Evolutionary conservation across 2,888 invertebrate species (phyloP), one percentile per base, ranked within the genome.

Genomic region (Apodemia hepburni): DNA sequence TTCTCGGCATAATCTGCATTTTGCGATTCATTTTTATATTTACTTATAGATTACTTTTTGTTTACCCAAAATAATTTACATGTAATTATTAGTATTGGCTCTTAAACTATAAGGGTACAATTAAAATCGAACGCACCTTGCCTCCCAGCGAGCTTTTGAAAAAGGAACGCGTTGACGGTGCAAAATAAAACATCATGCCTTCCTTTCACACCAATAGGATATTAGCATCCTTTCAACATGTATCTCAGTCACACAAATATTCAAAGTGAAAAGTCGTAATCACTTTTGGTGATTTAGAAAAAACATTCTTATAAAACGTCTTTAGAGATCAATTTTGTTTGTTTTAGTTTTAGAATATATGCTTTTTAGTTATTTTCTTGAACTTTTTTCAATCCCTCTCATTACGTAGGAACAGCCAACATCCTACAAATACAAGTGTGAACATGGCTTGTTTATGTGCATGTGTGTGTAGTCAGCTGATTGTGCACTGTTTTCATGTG

Each of bases 41-140:
- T 35, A 42, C 33, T 33, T 33, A 5, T 33, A 33, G 9, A 9
- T 33, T 9, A 33, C 33, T 33, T 12, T 35, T 38, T 38, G 12
- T 12, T 12, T 58, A 38, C 15, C 29, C 35, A 58, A 9, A 59
- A 61, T 27, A 18, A 54, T 61, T 47, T 62, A 58, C 45, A 58
- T 62, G 62, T 60, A 61, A 47, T 60, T 33, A 17, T 49, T 38
- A 17, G 12, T 61, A 61, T 64, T 65, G 62, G 65, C 60, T 59
- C 59, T 62, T 18, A 17, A 82, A 84, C 85, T 84, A 73, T 85
- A 85, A 81, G 79, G 77, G 81, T 83, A 85, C 85, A 84, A 82
- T 85, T 85, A 87, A 85, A 83, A 83, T 82, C 82, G 82, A 81
- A 79, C 79, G 83, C 89, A 89, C 88, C 89, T 89, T 88, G 88